Conservation (phyloP, 2,888 invertebrate genomes). For the Tipula unca region DNA sequence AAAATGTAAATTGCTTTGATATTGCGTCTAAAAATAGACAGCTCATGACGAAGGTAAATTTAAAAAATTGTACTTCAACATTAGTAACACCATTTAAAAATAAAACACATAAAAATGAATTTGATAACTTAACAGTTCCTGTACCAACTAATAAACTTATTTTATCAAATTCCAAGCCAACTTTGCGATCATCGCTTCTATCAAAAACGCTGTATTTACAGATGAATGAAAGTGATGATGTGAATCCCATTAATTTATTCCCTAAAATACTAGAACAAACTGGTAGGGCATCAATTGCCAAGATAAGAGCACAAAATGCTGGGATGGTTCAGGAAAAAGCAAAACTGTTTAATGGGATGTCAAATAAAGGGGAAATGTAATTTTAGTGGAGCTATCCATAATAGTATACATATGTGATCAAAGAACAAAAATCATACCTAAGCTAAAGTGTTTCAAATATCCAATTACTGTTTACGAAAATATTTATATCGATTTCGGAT, state of each 20-base stretch:
- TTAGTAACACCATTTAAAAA: background rate
- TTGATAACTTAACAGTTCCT: conserved; percentile 24
- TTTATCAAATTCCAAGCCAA: conserved; percentile 30
- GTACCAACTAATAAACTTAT: conserved; percentile 23
- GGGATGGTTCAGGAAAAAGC: conserved; percentile 75
- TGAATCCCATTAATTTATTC: conserved; percentile 17
- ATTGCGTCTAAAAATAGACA: background rate
- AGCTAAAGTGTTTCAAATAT: too few species aligned
- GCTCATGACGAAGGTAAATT: background rate
- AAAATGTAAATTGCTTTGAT: background rate
- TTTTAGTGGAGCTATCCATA: too few species aligned
- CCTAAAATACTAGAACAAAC: conserved; percentile 43
- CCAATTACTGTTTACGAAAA: too few species aligned
- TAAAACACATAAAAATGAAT: too few species aligned
- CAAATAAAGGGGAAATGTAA: too few species aligned
- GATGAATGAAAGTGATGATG: background rate
- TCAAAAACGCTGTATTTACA: conserved; percentile 21
- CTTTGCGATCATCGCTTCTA: background rate
- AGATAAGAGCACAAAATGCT: conserved; percentile 62
- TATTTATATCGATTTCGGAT: too few species aligned
- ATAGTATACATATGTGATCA: too few species aligned
- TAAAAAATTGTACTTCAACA: background rate
- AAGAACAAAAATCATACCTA: too few species aligned
- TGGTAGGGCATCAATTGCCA: conserved; percentile 63
- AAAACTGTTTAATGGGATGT: conserved; percentile 56